Base-by-base conservation (phyloP, 2,888 invertebrate genomes). In the Latheticus oryzae region DNA sequence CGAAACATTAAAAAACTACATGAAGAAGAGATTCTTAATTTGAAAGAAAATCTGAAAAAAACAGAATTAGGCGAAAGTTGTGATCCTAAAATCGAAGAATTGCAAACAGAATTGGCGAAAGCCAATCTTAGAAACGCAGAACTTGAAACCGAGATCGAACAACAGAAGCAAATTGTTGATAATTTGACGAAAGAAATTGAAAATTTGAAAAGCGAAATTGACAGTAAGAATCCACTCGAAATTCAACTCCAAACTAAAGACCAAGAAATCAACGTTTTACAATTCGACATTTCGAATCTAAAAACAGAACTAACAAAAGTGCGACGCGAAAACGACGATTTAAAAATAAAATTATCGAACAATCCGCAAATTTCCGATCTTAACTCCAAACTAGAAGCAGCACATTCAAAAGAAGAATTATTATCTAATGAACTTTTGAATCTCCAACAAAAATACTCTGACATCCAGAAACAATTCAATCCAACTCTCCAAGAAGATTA, bases 401-500 rank as follows among this genome's bases (percentile, higher is more conserved):
- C 26, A 26, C 5, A 3, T 26, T 26, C 7, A n/a, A 9, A 26
- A 26, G 26, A 26, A 26, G n/a, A n/a, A 26, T 26, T 26, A 9
- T n/a, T 3, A n/a, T n/a, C 8, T 7, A n/a, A 26, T n/a, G n/a
- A n/a, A n/a, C n/a, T n/a, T n/a, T n/a, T n/a, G n/a, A 30, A 32
- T 5, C n/a, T 16, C 0, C 32, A 21, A 33, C 9, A 21, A n/a
- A 35, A 30, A 9, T 11, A 35, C 50, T n/a, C n/a, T n/a, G n/a
- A n/a, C n/a, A n/a, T n/a, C n/a, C n/a, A n/a, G n/a, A n/a, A n/a
- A n/a, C n/a, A n/a, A n/a, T n/a, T n/a, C n/a, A 16, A 55, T 50
- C 79, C 81, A 1, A 79, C 81, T 24, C 58, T 81, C 5, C 78
- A 80, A 23, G 68, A 65, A 1, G 80, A 79, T 59, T 62, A 80